Evolutionary conservation across 1,140 invertebrate species (phyloP), one percentile per base, ranked within the genome.

Genomic region (Drosophila pectinifera): DNA sequence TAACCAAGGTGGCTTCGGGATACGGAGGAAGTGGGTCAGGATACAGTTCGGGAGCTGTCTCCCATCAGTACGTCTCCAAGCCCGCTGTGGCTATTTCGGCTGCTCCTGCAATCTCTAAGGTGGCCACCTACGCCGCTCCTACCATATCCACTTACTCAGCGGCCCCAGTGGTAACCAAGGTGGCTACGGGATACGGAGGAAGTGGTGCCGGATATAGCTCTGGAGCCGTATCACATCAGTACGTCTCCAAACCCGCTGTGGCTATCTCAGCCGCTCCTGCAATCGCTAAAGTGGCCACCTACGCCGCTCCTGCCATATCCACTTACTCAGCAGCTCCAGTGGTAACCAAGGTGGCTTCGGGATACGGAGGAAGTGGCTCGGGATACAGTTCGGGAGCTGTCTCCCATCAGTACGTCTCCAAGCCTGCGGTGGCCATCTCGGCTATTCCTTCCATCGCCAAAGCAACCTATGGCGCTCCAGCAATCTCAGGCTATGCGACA

Each of bases 381-480:
- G 45, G 22, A 28, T 74, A 34, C 31, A 78, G 51, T 8, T 70
- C 51, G 0, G 83, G 86, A 11, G 76, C 73, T 5, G 39, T 83
- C 18, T 82, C 72, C 8, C 80, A 91, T 62, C 81, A 80, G 34
- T 82, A 83, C 31, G 73, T 79, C 0, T 84, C 74, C 8, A 80
- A 79, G 39, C 81, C 78, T 10, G 54, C 78, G 4, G 65, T 83
- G 28, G 51, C 69, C 1, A 58, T 48, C 1, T 51, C 77, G 4
- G 31, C 81, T 1, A 70, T 57, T 48, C 88, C 86, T 24, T 74
- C 78, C 0, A 55, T 91, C 0, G 57, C 82, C 5, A 89, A 90
- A 26, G 54, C 85, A 7, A 64, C 45, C 16, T 88, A 88, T 67
- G 78, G 75, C 3, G 59, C 81, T 28, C 89, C 86, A 0, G 70